Conservation (phyloP, 2,888 invertebrate species). For the Leptarthrus brevirostris region DNA sequence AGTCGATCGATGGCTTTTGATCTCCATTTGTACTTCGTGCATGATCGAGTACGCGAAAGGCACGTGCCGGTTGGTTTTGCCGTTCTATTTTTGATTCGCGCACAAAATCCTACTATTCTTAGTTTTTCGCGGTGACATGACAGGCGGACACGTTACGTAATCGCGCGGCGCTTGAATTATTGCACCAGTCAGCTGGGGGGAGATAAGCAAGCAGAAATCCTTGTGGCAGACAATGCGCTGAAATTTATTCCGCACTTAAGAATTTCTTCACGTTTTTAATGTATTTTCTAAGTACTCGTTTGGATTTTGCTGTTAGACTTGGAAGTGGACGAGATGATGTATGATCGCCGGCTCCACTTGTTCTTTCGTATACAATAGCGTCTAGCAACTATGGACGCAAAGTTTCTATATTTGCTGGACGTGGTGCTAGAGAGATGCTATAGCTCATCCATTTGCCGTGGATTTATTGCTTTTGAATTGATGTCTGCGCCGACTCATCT, state of each 20-base stretch:
- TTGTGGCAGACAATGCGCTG: not conserved
- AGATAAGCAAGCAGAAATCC: slow-evolving; percentile 2
- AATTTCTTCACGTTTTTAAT: slow-evolving; percentile 31
- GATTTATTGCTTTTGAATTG: too few species aligned
- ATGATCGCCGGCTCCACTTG: not conserved
- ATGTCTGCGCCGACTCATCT: too few species aligned
- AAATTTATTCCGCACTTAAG: slow-evolving; percentile 10
- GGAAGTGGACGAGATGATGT: too few species aligned
- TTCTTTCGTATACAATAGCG: too few species aligned
- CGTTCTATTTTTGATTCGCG: not conserved
- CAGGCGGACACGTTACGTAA: slow-evolving; percentile 7
- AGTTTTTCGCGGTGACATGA: slow-evolving; percentile 5
- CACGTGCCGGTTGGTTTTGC: not conserved
- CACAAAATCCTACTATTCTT: slow-evolving; percentile 12
- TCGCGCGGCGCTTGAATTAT: slow-evolving; percentile 24
- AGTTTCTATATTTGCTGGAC: not conserved
- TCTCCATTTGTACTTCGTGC: not conserved
- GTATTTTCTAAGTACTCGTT: slow-evolving; percentile 29
- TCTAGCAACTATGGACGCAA: not conserved
- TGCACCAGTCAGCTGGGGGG: slow-evolving; percentile 7
- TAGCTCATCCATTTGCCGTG: too few species aligned
- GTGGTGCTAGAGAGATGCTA: too few species aligned
- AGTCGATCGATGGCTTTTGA: not conserved
- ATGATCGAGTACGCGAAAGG: not conserved
- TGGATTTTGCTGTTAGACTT: too few species aligned